Evolutionary conservation across 2,797 vertebrate genomes (phyloP).

Genomic region (Acrossocheilus fasciatus): DNA sequence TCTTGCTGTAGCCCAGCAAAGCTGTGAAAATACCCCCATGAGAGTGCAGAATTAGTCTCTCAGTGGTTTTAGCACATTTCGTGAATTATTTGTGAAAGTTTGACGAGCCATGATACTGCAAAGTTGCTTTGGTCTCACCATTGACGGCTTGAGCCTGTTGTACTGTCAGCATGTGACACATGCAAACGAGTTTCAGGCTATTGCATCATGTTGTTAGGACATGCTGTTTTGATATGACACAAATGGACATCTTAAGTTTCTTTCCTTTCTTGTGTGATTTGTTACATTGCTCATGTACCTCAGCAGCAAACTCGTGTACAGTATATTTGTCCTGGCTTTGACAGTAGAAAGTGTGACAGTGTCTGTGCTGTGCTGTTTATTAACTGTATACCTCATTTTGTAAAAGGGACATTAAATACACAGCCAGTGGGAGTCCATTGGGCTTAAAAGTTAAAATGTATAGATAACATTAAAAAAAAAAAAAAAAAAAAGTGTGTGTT

Average conservation of each 20-base stretch:
- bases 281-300: conserved; percentile 1
- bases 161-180: conserved; percentile 48
- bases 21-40: conserved; percentile 32
- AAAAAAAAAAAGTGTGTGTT: too few relatives aligned
- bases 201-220: conserved; percentile 56
- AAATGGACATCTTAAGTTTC: conserved; percentile 37
- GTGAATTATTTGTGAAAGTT: conserved; percentile 34
- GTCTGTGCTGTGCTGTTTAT: background rate
- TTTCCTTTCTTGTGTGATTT: conserved; percentile 34
- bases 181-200: conserved; percentile 39
- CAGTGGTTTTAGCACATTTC: background rate
- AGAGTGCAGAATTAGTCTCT: conserved; percentile 21
- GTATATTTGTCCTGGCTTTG: background rate
- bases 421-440: too few relatives aligned
- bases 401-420: background rate
- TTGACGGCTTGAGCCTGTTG: conserved; percentile 35
- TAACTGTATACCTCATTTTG: background rate
- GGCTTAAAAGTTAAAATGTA: background rate
- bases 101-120: conserved; percentile 14
- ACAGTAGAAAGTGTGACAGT: background rate
- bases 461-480: too few relatives aligned
- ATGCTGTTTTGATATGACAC: conserved; percentile 38
- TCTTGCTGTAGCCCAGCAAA: conserved; percentile 14
- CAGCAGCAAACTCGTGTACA: background rate
- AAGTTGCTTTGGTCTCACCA: conserved; percentile 37